Percentiles rank a stretch among this genome's conserved stretches.
These are phyloP conservation scores for Malacoctenus gilli DNA, from an alignment of 2,797 vertebrate species.

Conservation along the genomic window DNA sequence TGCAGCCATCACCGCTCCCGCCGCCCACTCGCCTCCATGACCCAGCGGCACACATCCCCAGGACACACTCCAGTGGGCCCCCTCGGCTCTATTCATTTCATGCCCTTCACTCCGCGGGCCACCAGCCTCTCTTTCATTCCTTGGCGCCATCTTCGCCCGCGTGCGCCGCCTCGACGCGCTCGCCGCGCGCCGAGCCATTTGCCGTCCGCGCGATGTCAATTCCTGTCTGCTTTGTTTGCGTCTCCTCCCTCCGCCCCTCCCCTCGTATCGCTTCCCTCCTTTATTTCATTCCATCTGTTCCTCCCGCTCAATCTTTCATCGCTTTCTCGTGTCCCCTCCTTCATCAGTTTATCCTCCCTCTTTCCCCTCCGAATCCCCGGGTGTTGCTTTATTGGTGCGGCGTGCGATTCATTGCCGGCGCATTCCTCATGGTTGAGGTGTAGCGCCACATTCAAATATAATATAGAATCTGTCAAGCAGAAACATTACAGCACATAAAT, in stretches of 20 bases:
- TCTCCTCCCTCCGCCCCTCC: constrained; percentile 50
- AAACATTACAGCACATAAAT: constrained; percentile 81
- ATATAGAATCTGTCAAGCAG: constrained; percentile 77
- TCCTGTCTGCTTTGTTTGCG: constrained; percentile 69
- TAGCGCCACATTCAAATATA: constrained; percentile 70
- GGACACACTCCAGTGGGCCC: constrained; percentile 66
- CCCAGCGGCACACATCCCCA: constrained; percentile 56
- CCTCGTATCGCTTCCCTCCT: constrained; percentile 42
- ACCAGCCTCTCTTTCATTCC: constrained; percentile 66
- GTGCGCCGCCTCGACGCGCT: constrained; percentile 57
- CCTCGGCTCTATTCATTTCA: constrained; percentile 76
- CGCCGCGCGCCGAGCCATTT: constrained; percentile 51
- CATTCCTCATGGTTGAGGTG: constrained; percentile 70
- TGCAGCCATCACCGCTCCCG: constrained; percentile 33
- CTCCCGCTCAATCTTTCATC: constrained; percentile 25
- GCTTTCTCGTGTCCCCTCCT: constrained; percentile 6
- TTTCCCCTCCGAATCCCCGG: constrained; percentile 53
- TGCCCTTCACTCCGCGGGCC: constrained; percentile 72
- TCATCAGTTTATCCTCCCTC: constrained; percentile 41
- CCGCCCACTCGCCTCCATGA: constrained; percentile 40
- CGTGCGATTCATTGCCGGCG: constrained; percentile 59
- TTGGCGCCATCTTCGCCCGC: constrained; percentile 55
- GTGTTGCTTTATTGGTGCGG: constrained; percentile 58
- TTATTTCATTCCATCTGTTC: constrained; percentile 17
- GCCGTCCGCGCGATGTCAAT: constrained; percentile 58